Base-by-base conservation (phyloP, 2,888 invertebrate genomes). In the Dendrolimus pini region DNA sequence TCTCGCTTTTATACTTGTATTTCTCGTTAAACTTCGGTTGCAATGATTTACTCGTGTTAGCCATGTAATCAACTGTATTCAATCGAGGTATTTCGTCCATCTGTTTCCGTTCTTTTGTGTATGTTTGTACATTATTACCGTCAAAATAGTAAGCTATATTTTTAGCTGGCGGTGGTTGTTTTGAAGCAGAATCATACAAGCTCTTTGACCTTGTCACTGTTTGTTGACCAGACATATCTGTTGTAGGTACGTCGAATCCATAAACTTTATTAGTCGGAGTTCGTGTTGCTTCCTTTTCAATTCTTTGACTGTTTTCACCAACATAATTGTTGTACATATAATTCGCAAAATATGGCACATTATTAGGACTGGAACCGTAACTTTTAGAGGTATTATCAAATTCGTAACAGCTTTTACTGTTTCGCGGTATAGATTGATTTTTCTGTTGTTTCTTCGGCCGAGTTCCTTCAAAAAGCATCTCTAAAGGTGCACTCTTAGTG, bases 401-500 rank as follows among this genome's bases (percentile, higher is more conserved):
- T 67, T 90, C 91, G 65, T 88, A 89, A 62, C 89, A 91, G 60
- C 91, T 91, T 65, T 91, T 89, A 62, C 90, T 91, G 18, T 81
- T 83, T 61, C 81, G 76, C 0, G 89, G 89, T 47, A 91, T 87
- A 9, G 71, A 72, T 47, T 74, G 67, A 54, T 72, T 74, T 66
- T 80, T 84, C 8, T 78, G 78, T 41, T 74, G 83, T 56, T 82
- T 83, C 14, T 89, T 89, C 30, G 87, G 87, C 57, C 89, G 82
- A 7, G 93, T 86, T 0, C 92, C 91, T 70, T 93, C 93, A 61
- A 95, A 94, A 0, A 95, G 77, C 76, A 94, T 93, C 78, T 95
- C 96, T 52, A 96, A 76, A 0, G 96, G 96, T 0, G 95, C 96
- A 58, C 95, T 95, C 78, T 95, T 95, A 7, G 95, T 95, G 65